phyloP scores from a whole-genome alignment of 1,140 invertebrate genomes.

The Danaus melanippus region DNA sequence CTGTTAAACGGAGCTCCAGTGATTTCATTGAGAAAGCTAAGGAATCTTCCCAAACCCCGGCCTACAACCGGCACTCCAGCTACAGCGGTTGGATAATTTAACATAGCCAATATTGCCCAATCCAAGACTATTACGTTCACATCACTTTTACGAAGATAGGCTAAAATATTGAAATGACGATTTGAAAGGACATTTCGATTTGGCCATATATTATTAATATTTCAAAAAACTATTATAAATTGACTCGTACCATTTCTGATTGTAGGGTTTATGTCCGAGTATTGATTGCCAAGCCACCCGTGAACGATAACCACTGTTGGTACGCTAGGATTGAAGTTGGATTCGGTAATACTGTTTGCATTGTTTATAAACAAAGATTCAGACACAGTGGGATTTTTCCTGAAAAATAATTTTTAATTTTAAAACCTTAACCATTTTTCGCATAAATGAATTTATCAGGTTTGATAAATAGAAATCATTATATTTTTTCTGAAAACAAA shows the following conservation, averaged over 20 bases:
- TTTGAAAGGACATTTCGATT: too few relatives aligned
- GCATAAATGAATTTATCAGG: too few relatives aligned
- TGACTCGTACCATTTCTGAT: constrained; percentile 71
- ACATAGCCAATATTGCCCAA: constrained; percentile 34
- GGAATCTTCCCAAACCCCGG: constrained; percentile 53
- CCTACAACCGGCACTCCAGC: constrained; percentile 62
- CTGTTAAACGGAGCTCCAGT: constrained; percentile 49
- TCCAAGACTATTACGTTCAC: constrained; percentile 37
- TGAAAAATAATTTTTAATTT: too few relatives aligned
- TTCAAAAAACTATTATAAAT: constrained; percentile 25
- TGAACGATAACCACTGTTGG: constrained; percentile 33
- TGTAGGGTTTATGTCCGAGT: constrained; percentile 27
- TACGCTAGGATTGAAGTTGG: constrained; percentile 29
- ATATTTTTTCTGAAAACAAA: too few relatives aligned
- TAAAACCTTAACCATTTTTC: too few relatives aligned
- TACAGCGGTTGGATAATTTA: constrained; percentile 30
- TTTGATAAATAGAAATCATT: too few relatives aligned
- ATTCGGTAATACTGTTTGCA: constrained; percentile 24
- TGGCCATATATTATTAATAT: too few relatives aligned
- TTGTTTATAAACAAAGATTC: constrained; percentile 7
- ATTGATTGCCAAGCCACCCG: constrained; percentile 36
- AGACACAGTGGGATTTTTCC: too few relatives aligned
- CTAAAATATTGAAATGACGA: constrained; percentile 17
- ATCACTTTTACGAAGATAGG: constrained; percentile 28
- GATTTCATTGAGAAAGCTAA: constrained; percentile 43